A percentile compares a stretch with the other conserved stretches of the same genome.
Conservation (phyloP, 2,888 invertebrate genomes). For the Ypsolopha scabrella region DNA sequence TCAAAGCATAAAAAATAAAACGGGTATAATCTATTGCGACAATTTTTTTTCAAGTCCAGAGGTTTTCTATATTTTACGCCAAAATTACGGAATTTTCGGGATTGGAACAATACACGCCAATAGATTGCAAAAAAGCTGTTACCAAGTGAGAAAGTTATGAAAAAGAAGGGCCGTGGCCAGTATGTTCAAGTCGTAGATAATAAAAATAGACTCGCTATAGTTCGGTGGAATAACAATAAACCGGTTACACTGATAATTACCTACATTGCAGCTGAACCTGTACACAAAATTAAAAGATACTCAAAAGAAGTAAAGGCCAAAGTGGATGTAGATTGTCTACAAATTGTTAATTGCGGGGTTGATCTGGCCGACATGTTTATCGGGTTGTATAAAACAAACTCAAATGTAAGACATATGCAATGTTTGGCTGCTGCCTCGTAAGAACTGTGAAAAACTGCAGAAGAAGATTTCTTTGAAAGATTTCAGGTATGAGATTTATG, state of each 20-base stretch:
- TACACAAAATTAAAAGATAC: background rate
- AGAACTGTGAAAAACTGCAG: no score
- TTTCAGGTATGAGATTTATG: no score
- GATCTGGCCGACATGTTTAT: conserved; percentile 4
- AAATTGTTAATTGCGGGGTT: conserved; percentile 13
- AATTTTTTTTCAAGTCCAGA: conserved; percentile 16
- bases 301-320: conserved; percentile 4
- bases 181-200: conserved; percentile 4
- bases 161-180: conserved; percentile 4
- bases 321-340: conserved; percentile 7
- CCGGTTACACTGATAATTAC: conserved; percentile 4
- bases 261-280: background rate
- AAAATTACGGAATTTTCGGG: conserved; percentile 18
- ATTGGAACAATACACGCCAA: conserved; percentile 13
- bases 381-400: no score
- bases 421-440: no score
- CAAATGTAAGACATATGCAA: no score
- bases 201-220: conserved; percentile 2
- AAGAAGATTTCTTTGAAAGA: no score
- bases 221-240: conserved; percentile 6
- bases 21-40: conserved; percentile 7
- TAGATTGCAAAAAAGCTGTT: conserved; percentile 15
- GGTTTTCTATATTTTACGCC: conserved; percentile 13
- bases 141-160: conserved; percentile 8
- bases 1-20: background rate